Evolutionary conservation across 2,888 invertebrate species (phyloP), one percentile per base, ranked within the genome.

Genomic region (Biston betularia): DNA sequence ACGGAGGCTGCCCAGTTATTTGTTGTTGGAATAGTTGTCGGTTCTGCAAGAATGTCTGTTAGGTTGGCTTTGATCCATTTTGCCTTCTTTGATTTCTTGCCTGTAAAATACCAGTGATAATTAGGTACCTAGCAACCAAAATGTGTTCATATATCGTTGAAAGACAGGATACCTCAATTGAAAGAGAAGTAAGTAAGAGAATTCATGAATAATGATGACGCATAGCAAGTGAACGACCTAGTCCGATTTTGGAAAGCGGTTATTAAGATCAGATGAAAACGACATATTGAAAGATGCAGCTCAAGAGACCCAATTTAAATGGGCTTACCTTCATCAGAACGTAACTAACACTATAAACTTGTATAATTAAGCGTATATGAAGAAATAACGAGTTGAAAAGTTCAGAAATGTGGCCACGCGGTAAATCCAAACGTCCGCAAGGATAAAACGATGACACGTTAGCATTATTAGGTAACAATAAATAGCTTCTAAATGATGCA

Each of bases 1-100:
- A 96, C 96, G 82, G 97, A 96, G 80, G 97, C 97, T 56, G 97
- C 97, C 96, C 98, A 97, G 82, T 95, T 95, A 89, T 95, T 95
- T 81, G 94, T 88, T 69, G 95, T 89, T 63, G 95, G 92, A 68
- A 94, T 93, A 66, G 95, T 94, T 61, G 95, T 95, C 65, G 95
- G 95, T 83, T 96, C 96, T 71, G 96, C 96, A 77, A 98, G 94
- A 88, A 98, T 98, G 81, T 96, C 96, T 87, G 96, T 97, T 82
- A 98, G 94, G 78, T 96, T 95, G 82, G 98, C 91, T 73, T 97
- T 96, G 87, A 96, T 97, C 87, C 97, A 97, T 95, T 97, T 98
- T 90, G 95, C 95, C 94, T 97, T 98, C 94, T 96, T 97, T 88
- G 95, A 96, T 95, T 97, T 98, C 95, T 96, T 98, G 92, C 95